phyloP scores from a whole-genome alignment of 2,113 vertebrate species.

The Nothobranchius furzeri region DNA sequence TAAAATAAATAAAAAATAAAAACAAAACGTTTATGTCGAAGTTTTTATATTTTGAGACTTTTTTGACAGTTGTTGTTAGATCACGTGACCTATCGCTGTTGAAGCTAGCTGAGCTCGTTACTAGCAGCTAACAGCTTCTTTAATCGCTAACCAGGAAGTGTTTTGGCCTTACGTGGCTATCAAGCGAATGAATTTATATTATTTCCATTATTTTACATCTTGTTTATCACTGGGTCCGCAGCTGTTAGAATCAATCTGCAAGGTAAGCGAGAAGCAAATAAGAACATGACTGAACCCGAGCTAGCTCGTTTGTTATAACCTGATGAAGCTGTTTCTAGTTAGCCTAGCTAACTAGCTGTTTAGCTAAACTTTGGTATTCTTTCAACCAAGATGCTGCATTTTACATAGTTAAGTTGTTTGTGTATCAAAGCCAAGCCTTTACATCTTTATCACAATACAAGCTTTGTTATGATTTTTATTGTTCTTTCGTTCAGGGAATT shows the following conservation, averaged over 20 bases:
- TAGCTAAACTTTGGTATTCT: too few species aligned
- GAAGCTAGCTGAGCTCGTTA: slow-evolving; percentile 41
- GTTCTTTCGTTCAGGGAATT: not conserved
- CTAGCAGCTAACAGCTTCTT: slow-evolving; percentile 40
- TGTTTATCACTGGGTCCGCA: not conserved
- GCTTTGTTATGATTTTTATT: too few species aligned
- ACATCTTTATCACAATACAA: too few species aligned
- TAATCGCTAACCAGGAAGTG: slow-evolving; percentile 56
- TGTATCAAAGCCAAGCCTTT: not conserved
- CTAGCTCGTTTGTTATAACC: slow-evolving; percentile 2
- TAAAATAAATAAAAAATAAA: too few species aligned
- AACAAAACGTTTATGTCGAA: not conserved
- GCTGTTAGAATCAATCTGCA: not conserved
- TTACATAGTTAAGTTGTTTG: not conserved
- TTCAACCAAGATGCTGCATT: not conserved
- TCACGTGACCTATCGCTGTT: slow-evolving; percentile 57
- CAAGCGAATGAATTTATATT: slow-evolving; percentile 14
- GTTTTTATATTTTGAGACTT: not conserved
- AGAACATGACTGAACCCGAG: not conserved
- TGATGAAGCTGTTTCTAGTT: slow-evolving; percentile 26
- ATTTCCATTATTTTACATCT: not conserved
- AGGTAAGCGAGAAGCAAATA: slow-evolving; percentile 30
- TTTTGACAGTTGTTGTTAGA: slow-evolving; percentile 9
- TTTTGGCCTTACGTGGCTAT: slow-evolving; percentile 25
- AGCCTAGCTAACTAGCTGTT: slow-evolving; percentile 15